Evolutionary conservation across 2,797 vertebrate genomes (phyloP).

Genomic region (Sebastes elongatus): DNA sequence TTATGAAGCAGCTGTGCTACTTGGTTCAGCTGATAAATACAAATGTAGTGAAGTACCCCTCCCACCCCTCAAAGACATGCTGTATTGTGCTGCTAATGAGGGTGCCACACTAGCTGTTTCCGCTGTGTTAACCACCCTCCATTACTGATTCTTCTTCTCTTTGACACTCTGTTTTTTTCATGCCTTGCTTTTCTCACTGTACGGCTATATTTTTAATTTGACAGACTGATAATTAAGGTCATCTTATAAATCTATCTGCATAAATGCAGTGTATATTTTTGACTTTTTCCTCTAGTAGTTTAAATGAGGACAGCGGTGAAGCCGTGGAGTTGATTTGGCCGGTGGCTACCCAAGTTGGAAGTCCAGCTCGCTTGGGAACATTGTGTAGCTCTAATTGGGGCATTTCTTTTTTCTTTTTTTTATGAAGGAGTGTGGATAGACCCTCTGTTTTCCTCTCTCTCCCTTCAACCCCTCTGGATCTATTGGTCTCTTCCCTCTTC

Average conservation of each 20-base stretch:
- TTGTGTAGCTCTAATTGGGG: conserved; percentile 62
- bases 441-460: not conserved
- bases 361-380: conserved; percentile 37
- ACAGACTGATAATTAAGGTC: not conserved
- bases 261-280: not conserved
- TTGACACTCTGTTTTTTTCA: not conserved
- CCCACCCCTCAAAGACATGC: not conserved
- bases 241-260: not conserved
- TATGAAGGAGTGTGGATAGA: conserved; percentile 10
- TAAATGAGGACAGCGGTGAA: conserved; percentile 18
- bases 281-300: not conserved
- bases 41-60: not conserved
- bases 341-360: conserved; percentile 29
- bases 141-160: not conserved
- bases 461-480: not conserved
- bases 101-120: conserved; percentile 12
- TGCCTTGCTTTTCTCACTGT: not conserved
- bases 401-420: conserved; percentile 38
- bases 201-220: not conserved
- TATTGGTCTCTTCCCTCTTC: not conserved
- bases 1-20: not conserved
- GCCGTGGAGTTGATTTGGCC: conserved; percentile 3
- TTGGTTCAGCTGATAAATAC: not conserved
- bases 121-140: conserved; percentile 18
- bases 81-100: conserved; percentile 43